Evolutionary conservation across 2,888 invertebrate genomes (phyloP).

Genomic region (Agonopterix heracliana): DNA sequence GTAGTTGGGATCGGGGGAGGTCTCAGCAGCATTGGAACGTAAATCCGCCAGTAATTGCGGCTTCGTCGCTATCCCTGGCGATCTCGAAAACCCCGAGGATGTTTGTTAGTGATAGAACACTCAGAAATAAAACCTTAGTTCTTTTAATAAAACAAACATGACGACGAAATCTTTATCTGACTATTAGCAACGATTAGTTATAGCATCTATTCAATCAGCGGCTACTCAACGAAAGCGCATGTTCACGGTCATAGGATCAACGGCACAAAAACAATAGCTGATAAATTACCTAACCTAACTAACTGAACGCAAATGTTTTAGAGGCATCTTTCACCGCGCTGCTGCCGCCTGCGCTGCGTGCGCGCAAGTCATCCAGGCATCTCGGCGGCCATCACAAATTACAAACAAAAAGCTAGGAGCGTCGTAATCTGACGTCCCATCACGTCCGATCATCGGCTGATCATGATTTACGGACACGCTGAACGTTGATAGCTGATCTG

Average conservation of each 20-base stretch:
- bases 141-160: neutral
- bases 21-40: conserved; percentile 41
- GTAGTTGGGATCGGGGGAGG: conserved; percentile 38
- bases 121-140: conserved; percentile 8
- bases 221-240: conserved; percentile 21
- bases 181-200: neutral
- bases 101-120: conserved; percentile 42
- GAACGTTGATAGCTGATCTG: conserved; percentile 65
- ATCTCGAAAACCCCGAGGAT: conserved; percentile 51
- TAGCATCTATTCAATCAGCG: conserved; percentile 13
- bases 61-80: conserved; percentile 52
- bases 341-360: conserved; percentile 33
- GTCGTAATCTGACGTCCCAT: conserved; percentile 69
- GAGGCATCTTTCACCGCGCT: conserved; percentile 47
- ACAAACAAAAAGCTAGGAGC: conserved; percentile 69
- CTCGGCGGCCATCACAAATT: conserved; percentile 64
- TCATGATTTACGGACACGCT: conserved; percentile 71
- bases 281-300: conserved; percentile 51
- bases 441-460: conserved; percentile 65
- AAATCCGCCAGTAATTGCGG: conserved; percentile 67
- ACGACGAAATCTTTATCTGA: neutral
- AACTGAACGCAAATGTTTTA: conserved; percentile 43
- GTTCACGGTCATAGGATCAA: conserved; percentile 32
- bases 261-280: conserved; percentile 52
- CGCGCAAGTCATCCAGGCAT: conserved; percentile 65